A percentile compares a stretch with the other conserved stretches of the same genome.
These are phyloP conservation scores for Drosophila bifasciata DNA, from an alignment of 1,140 invertebrate genomes.

Conservation along the genomic window DNA sequence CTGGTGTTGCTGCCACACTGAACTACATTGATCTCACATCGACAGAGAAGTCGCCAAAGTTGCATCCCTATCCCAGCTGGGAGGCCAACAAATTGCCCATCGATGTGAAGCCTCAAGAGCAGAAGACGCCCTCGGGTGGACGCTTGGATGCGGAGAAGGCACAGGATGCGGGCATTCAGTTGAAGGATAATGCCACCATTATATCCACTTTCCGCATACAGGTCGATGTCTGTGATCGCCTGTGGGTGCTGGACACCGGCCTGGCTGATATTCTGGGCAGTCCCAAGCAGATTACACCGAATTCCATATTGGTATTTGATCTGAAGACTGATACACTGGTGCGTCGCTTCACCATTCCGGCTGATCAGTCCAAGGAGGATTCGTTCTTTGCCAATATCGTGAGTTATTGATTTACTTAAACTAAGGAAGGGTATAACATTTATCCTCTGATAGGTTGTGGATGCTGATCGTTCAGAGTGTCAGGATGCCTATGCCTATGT, in stretches of 20 bases:
- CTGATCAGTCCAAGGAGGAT: slow-evolving; percentile 87
- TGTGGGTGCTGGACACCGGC: slow-evolving; percentile 92
- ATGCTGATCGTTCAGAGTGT: slow-evolving; percentile 88
- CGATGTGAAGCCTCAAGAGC: slow-evolving; percentile 64
- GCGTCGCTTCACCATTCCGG: slow-evolving; percentile 87
- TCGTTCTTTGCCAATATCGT: slow-evolving; percentile 90
- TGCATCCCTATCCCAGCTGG: slow-evolving; percentile 89
- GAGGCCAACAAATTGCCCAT: slow-evolving; percentile 87
- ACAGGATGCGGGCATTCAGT: slow-evolving; percentile 64
- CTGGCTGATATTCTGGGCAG: slow-evolving; percentile 88
- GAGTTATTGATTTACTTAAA: slow-evolving; percentile 61
- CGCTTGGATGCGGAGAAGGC: slow-evolving; percentile 80
- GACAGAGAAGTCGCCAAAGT: slow-evolving; percentile 86
- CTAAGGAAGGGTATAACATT: not conserved
- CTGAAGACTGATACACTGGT: slow-evolving; percentile 89
- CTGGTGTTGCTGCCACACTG: slow-evolving; percentile 89
- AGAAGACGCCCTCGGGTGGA: slow-evolving; percentile 70
- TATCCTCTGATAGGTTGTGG: slow-evolving; percentile 86
- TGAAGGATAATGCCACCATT: slow-evolving; percentile 86
- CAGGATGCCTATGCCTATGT: slow-evolving; percentile 90
- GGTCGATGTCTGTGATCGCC: slow-evolving; percentile 89
- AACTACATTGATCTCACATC: slow-evolving; percentile 87
- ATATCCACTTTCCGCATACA: slow-evolving; percentile 88
- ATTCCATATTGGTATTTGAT: slow-evolving; percentile 89
- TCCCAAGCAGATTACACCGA: slow-evolving; percentile 86